Percentiles rank a stretch among this genome's conserved stretches.
Conservation (phyloP, 64 coral and sea anemone genomes). For the Pachyseris speciosa region DNA sequence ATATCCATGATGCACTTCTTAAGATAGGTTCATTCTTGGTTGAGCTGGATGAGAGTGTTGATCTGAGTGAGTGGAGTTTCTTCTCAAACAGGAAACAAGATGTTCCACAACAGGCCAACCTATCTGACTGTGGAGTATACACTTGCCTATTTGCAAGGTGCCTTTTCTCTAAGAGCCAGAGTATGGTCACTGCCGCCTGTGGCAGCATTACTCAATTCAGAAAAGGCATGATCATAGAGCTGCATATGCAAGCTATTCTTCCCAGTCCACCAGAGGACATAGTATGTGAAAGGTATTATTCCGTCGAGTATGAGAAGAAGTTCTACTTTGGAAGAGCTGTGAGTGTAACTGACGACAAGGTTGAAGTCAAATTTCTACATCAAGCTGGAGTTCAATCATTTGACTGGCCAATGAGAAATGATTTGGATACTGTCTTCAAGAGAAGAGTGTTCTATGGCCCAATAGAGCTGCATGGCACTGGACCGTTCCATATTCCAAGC, state of each 20-base stretch:
- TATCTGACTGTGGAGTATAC: constrained; percentile 21
- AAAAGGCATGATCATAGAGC: not conserved
- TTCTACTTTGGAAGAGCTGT: not conserved
- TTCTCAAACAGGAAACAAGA: constrained; percentile 35
- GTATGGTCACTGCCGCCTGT: not conserved
- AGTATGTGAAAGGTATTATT: not conserved
- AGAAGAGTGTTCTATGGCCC: constrained; percentile 7
- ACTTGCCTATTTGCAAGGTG: not conserved
- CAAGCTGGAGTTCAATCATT: not conserved
- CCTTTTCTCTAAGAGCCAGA: not conserved
- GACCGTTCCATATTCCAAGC: not conserved
- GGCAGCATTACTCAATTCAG: not conserved
- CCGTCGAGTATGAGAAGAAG: not conserved
- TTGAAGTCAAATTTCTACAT: constrained; percentile 14
- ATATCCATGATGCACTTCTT: no score
- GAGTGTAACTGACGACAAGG: not conserved
- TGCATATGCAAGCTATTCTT: not conserved
- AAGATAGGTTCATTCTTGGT: no score
- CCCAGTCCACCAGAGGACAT: not conserved
- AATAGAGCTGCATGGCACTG: not conserved
- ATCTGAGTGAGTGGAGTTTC: constrained; percentile 32
- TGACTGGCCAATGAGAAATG: not conserved
- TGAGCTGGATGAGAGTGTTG: not conserved
- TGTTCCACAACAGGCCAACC: constrained; percentile 43
- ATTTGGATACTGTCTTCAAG: not conserved